phyloP scores from a whole-genome alignment of 2,888 invertebrate genomes.

The Drosophila acutilabella region DNA sequence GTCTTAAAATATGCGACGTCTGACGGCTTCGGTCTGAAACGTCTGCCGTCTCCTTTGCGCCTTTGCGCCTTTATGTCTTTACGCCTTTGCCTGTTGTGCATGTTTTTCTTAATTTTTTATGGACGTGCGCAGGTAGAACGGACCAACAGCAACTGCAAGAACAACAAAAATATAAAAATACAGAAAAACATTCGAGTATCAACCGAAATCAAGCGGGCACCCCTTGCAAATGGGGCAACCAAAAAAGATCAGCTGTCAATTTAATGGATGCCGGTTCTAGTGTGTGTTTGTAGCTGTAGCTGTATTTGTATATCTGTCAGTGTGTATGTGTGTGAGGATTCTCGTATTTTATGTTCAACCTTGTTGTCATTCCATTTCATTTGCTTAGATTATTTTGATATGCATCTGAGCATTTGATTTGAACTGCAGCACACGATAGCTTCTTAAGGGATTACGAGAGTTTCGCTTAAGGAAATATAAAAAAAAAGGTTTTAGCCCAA shows the following conservation, averaged over 20 bases:
- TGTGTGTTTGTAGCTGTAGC: slow-evolving; percentile 9
- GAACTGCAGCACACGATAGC: slow-evolving; percentile 4
- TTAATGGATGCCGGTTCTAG: slow-evolving; percentile 55
- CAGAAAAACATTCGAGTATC: slow-evolving; percentile 20
- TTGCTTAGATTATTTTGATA: slow-evolving; percentile 67
- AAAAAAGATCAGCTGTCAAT: slow-evolving; percentile 72
- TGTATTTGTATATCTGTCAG: slow-evolving; percentile 6
- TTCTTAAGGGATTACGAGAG: slow-evolving; percentile 2
- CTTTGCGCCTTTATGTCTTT: slow-evolving; percentile 43
- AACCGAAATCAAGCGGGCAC: slow-evolving; percentile 47
- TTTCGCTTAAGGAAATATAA: neutral
- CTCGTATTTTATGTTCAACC: slow-evolving; percentile 52
- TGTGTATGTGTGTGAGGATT: slow-evolving; percentile 24
- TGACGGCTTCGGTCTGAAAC: slow-evolving; percentile 36
- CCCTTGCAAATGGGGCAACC: slow-evolving; percentile 43
- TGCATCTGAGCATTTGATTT: slow-evolving; percentile 64
- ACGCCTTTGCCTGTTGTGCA: slow-evolving; percentile 53
- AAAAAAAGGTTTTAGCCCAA: neutral
- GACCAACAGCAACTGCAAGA: slow-evolving; percentile 11
- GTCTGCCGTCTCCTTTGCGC: slow-evolving; percentile 20
- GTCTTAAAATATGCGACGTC: slow-evolving; percentile 67
- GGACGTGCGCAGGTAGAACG: slow-evolving; percentile 65
- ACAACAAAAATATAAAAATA: slow-evolving; percentile 23
- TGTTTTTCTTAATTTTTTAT: slow-evolving; percentile 73
- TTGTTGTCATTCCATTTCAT: slow-evolving; percentile 62